Conservation (phyloP, 2,113 vertebrate species). For the Bambusicola thoracicus region DNA sequence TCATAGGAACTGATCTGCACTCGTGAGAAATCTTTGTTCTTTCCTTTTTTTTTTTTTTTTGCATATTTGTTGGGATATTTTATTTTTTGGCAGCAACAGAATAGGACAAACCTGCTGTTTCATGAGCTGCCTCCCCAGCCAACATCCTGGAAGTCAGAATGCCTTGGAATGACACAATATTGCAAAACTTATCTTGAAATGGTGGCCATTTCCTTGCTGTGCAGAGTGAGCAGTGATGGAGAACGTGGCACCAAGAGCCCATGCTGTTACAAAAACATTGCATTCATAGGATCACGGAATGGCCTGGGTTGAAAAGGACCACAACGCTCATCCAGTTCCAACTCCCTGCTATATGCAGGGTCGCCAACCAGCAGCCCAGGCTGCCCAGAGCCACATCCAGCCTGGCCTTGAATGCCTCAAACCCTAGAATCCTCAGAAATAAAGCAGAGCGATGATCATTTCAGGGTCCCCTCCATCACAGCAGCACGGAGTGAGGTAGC, state of each 20-base stretch:
- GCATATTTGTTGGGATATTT: neutral
- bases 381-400: no score
- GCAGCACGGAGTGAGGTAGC: fast-evolving
- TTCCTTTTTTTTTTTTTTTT: neutral
- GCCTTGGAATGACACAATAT: neutral
- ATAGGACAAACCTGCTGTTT: neutral
- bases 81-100: neutral
- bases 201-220: fast-evolving
- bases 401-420: no score
- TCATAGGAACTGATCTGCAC: neutral
- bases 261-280: fast-evolving
- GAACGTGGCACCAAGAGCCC: fast-evolving
- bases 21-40: neutral
- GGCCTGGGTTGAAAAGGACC: no score
- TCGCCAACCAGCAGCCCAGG: no score
- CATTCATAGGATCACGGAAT: no score
- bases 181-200: neutral
- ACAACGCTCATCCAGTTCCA: no score
- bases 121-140: fast-evolving
- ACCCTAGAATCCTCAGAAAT: neutral
- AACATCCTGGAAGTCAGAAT: neutral
- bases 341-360: no score
- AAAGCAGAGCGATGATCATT: neutral
- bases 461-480: neutral
- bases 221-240: fast-evolving